Base-by-base conservation (phyloP, 1,140 invertebrate species). In the Calycopis cecrops region DNA sequence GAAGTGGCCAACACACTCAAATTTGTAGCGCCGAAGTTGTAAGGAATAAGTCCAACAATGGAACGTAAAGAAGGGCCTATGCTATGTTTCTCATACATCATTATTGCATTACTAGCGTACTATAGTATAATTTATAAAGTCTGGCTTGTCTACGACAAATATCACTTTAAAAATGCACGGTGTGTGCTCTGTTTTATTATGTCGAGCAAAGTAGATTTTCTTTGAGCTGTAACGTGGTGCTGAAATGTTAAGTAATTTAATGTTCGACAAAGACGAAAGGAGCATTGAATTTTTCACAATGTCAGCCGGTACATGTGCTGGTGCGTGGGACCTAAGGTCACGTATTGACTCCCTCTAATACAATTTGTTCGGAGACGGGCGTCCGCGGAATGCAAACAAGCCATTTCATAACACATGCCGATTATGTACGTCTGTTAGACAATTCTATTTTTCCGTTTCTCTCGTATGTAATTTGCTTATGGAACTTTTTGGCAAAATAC, bases 311-410 rank as follows among this genome's bases (percentile, higher is more conserved):
- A 73, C 71, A 72, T 64, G 73, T 68, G 68, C 68, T 63, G 69
- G 57, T 69, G 68, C 63, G 67, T 67, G 69, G 72, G 74, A 75
- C 72, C 68, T 63, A 67, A 67, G 73, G 77, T 83, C 77, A 80
- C 77, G 76, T 80, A 77, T 73, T 65, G 71, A 67, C 66, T 65
- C 69, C 76, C 67, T 77, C 77, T 82, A 85, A 85, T 82, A 85
- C 74, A 81, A 85, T 85, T 81, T 80, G 76, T 74, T 79, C 55
- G 63, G 63, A 75, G 77, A 79, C 73, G 69, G n/a, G 65, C 69
- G 69, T 68, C 54, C 74, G 67, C 67, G 68, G 77, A 80, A 85
- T 85, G 73, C 73, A 80, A 82, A 85, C 71, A 71, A 70, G 68
- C 59, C 57, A 65, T 72, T 77, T 69, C 71, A 79, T 79, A 76